These are phyloP conservation scores for Apamea crenata DNA, from an alignment of 2,888 invertebrate species.

Conservation along the genomic window DNA sequence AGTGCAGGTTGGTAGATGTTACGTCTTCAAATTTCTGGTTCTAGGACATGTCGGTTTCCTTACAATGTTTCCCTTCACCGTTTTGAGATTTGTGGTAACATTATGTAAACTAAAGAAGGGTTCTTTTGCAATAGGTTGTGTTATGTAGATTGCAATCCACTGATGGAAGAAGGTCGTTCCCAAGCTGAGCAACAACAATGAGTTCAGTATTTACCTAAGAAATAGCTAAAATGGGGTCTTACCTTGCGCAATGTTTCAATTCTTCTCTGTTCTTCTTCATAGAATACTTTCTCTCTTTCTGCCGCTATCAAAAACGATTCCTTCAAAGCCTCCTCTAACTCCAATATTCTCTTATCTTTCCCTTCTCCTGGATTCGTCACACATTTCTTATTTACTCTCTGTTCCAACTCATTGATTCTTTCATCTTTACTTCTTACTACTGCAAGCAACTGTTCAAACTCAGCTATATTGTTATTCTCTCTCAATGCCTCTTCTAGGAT, in stretches of 20 bases:
- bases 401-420: conserved; percentile 94
- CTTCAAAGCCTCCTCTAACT: conserved; percentile 95
- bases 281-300: conserved; percentile 92
- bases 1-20: no score
- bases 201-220: background rate
- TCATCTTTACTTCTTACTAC: conserved; percentile 91
- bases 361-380: conserved; percentile 78
- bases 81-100: background rate
- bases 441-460: conserved; percentile 90
- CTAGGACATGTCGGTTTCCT: no score
- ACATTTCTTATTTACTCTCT: conserved; percentile 90
- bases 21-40: no score
- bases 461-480: conserved; percentile 90
- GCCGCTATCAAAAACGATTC: conserved; percentile 94
- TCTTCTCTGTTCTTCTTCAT: conserved; percentile 91
- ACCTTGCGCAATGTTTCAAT: conserved; percentile 93
- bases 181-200: background rate
- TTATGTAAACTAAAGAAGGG: background rate
- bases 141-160: background rate
- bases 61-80: no score
- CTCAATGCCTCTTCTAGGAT: conserved; percentile 89
- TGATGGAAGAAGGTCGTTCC: background rate
- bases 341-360: conserved; percentile 92
- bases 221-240: conserved; percentile 34
- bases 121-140: background rate